phyloP scores from a whole-genome alignment of 2,797 vertebrate species.

The Poecile montanus region DNA sequence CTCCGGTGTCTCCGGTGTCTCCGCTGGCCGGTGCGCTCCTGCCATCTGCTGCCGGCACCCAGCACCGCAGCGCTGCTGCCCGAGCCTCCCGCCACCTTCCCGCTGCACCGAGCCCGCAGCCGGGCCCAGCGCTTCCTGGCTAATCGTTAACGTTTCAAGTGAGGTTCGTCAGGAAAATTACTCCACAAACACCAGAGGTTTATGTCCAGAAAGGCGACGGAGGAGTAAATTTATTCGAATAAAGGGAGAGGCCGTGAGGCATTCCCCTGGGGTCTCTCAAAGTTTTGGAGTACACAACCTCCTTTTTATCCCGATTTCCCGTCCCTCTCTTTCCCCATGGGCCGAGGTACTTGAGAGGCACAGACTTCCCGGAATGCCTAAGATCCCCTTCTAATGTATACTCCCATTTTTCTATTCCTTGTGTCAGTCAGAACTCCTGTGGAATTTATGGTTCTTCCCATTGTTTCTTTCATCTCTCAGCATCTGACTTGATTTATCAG shows the following conservation, averaged over 20 bases:
- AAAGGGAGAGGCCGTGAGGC: background rate
- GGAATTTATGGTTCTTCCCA: background rate
- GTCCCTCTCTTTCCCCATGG: too few relatives aligned
- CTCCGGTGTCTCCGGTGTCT: too few relatives aligned
- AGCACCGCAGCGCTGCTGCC: too few relatives aligned
- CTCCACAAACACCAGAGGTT: too few relatives aligned
- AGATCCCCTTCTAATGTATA: background rate
- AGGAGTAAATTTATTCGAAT: background rate
- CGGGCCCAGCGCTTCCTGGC: too few relatives aligned
- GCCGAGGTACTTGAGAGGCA: background rate
- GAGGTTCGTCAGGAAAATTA: background rate
- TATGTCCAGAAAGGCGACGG: background rate
- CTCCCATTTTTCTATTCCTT: background rate
- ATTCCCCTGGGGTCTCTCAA: background rate
- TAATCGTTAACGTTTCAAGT: background rate
- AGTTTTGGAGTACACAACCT: background rate
- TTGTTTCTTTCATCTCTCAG: background rate
- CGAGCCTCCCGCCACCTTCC: rapidly evolving
- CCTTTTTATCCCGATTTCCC: background rate
- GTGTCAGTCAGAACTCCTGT: background rate
- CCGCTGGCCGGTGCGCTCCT: background rate
- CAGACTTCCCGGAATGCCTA: rapidly evolving
- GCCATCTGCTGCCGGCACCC: slow-evolving; percentile 40
- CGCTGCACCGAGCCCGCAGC: too few relatives aligned
- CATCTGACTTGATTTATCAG: background rate